Percentiles rank a stretch among this genome's conserved stretches.
These are phyloP conservation scores for Bombus confusus DNA, from an alignment of 1,140 invertebrate species.

Conservation along the genomic window DNA sequence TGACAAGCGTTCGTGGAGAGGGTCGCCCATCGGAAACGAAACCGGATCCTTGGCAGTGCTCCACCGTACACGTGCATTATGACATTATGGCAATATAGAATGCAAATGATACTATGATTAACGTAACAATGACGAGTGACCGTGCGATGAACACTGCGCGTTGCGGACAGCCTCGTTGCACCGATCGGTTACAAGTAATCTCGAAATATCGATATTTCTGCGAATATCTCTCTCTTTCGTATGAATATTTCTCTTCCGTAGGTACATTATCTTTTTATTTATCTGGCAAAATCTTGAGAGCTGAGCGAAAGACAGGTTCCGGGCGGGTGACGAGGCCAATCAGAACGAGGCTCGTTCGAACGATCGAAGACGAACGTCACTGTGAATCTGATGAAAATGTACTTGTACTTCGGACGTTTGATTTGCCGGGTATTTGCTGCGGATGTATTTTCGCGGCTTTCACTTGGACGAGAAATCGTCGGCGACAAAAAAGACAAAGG, in stretches of 20 bases:
- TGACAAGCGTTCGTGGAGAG: constrained; percentile 10
- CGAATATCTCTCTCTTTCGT: background rate
- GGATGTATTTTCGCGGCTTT: constrained; percentile 34
- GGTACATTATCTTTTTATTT: background rate
- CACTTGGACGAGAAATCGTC: constrained; percentile 55
- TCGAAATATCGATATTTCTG: background rate
- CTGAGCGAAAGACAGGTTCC: constrained; percentile 20
- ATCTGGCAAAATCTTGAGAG: background rate
- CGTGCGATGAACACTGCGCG: background rate
- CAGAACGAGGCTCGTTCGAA: constrained; percentile 7
- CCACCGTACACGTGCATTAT: background rate
- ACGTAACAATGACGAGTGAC: background rate
- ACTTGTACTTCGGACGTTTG: constrained; percentile 4
- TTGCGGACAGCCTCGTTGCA: background rate
- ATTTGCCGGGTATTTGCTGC: background rate
- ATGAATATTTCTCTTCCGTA: background rate
- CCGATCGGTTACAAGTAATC: background rate
- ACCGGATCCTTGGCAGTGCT: background rate
- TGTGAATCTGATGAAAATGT: background rate
- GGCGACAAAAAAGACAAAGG: constrained; percentile 41
- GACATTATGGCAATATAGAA: background rate
- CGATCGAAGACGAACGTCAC: constrained; percentile 35
- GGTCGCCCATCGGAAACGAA: background rate
- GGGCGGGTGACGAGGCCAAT: background rate
- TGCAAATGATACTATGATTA: no score